These are phyloP conservation scores for Sinodicranocentrus sp. DNA, from an alignment of 2,888 invertebrate species.

Conservation along the genomic window DNA sequence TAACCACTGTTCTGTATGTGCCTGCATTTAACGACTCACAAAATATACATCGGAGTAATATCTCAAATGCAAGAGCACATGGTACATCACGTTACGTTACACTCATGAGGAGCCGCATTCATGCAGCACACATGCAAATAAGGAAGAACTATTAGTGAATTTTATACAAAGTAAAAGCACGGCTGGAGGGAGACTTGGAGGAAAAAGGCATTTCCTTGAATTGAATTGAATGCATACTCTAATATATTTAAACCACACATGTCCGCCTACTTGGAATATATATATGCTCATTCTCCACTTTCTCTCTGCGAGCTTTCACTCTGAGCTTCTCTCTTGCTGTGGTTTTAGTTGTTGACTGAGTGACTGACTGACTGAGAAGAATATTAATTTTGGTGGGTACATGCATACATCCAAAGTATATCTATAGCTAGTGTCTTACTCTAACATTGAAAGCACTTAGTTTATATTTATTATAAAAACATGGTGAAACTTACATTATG, in stretches of 20 bases:
- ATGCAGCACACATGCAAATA: conserved; percentile 9
- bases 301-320: conserved; percentile 28
- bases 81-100: neutral
- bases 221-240: conserved; percentile 5
- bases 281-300: neutral
- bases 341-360: conserved; percentile 51
- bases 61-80: conserved; percentile 39
- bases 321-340: conserved; percentile 18
- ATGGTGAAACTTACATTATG: conserved; percentile 2
- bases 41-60: too few relatives aligned
- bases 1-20: conserved; percentile 1
- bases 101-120: neutral
- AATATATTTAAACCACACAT: conserved; percentile 24
- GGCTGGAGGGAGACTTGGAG: too few relatives aligned
- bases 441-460: neutral
- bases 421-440: neutral
- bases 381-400: conserved; percentile 45
- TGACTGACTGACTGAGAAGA: conserved; percentile 43
- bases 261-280: conserved; percentile 40
- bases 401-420: neutral
- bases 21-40: too few relatives aligned
- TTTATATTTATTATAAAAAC: neutral
- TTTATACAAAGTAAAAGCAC: neutral
- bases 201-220: neutral
- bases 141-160: conserved; percentile 13